Percentiles rank a stretch among this genome's conserved stretches.
These are phyloP conservation scores for Microctenopoma stevenorrisi DNA, from an alignment of 2,797 vertebrate species.

Conservation along the genomic window DNA sequence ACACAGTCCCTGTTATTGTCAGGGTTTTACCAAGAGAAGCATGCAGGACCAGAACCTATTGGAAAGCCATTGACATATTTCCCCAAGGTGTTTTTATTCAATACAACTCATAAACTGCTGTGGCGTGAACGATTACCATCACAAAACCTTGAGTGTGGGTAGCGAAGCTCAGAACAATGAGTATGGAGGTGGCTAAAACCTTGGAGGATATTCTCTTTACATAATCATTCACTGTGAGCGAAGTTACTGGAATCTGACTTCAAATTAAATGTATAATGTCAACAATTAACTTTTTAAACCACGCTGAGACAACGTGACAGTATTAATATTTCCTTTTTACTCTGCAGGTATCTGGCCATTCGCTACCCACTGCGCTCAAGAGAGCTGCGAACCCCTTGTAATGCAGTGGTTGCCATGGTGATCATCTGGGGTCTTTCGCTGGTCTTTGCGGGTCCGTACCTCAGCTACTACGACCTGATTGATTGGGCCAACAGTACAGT, in stretches of 20 bases:
- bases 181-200: constrained; percentile 10
- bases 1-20: background rate
- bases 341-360: constrained; percentile 88
- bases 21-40: constrained; percentile 1
- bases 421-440: constrained; percentile 90
- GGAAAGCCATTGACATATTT: constrained; percentile 25
- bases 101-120: background rate
- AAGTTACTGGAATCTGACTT: background rate
- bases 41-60: background rate
- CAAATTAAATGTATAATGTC: background rate
- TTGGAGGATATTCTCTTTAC: background rate
- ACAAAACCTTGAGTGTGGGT: background rate
- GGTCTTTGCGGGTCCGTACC: constrained; percentile 88
- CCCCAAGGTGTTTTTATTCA: constrained; percentile 16
- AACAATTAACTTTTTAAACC: background rate
- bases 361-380: constrained; percentile 88
- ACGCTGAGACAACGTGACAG: background rate
- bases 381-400: constrained; percentile 87
- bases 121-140: constrained; percentile 5
- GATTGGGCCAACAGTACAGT: constrained; percentile 88
- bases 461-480: constrained; percentile 90
- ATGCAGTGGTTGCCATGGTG: constrained; percentile 87
- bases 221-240: background rate
- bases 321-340: background rate
- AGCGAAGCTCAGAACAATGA: background rate